Evolutionary conservation across 2,888 invertebrate genomes (phyloP), one percentile per base, ranked within the genome.

Genomic region (Melinaea menophilus): DNA sequence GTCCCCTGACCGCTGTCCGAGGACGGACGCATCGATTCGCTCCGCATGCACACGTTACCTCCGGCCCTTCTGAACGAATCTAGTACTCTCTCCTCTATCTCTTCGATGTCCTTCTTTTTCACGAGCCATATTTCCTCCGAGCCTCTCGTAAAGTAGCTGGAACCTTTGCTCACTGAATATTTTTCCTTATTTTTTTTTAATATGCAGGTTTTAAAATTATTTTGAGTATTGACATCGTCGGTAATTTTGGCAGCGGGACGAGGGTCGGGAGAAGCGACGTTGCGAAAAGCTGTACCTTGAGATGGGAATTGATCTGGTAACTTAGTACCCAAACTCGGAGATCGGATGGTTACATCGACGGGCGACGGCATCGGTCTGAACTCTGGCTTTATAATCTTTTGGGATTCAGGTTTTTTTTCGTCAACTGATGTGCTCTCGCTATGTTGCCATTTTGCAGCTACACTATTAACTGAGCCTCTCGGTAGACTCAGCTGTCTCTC

Each of bases 111-210:
- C 70, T 90, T 90, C 74, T 90, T 90, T 75, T 90, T 90, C n/a
- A 90, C 90, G 51, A 90, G 78, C 90, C 90, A 90, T 55, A 90
- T 90, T 72, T 90, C 90, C 64, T 90, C 90, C 0, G 90, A 86
- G 12, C 90, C 90, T 56, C 90, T 77, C 2, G 88, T 88, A 76
- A 88, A 90, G 75, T 90, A 90, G 66, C 88, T 88, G 34, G 89
- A 88, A 0, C 89, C 89, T 68, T 90, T 90, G 70, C 86, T 87
- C 33, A 88, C 87, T 13, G 87, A 86, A 65, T 85, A 84, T 70
- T 86, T 84, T 66, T 88, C 85, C 66, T 87, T 86, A 55, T 75
- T 81, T 74, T 87, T 81, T 73, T 87, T 87, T 45, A 81, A 71
- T 74, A 89, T 90, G 76, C 88, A 88, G 5, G 82, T 71, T 72